phyloP scores from a whole-genome alignment of 2,888 invertebrate genomes.

The Lordiphosa andalusiaca region DNA sequence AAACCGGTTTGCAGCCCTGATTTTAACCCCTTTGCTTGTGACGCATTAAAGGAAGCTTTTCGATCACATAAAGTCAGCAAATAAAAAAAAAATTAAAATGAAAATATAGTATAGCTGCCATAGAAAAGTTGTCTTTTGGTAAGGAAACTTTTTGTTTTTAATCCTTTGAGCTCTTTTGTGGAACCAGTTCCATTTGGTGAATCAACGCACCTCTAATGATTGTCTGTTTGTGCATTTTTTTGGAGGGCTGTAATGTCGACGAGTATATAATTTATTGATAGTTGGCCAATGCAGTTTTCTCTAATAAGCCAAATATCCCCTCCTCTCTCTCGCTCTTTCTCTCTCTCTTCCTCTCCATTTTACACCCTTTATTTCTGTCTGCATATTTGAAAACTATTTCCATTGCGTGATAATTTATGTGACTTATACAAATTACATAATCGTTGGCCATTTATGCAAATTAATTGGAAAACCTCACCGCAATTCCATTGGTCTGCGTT shows the following conservation, averaged over 20 bases:
- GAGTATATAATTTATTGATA: conserved; percentile 61
- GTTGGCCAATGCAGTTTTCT: conserved; percentile 32
- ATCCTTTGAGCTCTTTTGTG: too few relatives aligned
- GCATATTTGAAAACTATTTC: conserved; percentile 70
- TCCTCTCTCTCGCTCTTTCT: neutral
- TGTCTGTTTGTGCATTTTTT: neutral
- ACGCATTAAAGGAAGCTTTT: too few relatives aligned
- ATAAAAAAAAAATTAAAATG: too few relatives aligned
- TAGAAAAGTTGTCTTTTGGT: too few relatives aligned
- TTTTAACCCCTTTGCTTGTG: too few relatives aligned
- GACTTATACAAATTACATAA: conserved; percentile 62
- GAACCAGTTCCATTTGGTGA: conserved; percentile 1
- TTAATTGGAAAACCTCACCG: conserved; percentile 54
- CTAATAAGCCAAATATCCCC: conserved; percentile 32
- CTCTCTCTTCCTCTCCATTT: neutral
- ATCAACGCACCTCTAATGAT: neutral
- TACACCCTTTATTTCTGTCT: conserved; percentile 36
- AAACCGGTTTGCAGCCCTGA: too few relatives aligned
- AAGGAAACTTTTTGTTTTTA: too few relatives aligned
- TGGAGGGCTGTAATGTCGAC: conserved; percentile 24
- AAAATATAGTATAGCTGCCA: too few relatives aligned
- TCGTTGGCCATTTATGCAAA: conserved; percentile 62
- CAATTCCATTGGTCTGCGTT: neutral
- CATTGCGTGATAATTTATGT: conserved; percentile 71
- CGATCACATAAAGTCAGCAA: too few relatives aligned